Percentiles rank a stretch among this genome's conserved stretches.
Conservation (phyloP, 1,140 invertebrate species). For the Nephila pilipes region DNA sequence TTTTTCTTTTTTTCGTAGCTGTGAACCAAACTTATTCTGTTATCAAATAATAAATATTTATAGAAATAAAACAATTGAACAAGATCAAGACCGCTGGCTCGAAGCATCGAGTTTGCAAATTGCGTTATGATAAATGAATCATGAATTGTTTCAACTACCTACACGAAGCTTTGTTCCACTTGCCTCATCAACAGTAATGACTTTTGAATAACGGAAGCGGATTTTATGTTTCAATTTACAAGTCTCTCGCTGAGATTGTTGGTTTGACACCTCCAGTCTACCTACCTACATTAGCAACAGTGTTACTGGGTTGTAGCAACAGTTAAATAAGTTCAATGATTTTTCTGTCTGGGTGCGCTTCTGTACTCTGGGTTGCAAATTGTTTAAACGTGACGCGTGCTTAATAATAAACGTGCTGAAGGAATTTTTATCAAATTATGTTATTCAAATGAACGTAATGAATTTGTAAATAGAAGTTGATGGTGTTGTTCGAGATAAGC, state of each 20-base stretch:
- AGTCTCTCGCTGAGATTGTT: not conserved
- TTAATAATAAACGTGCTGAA: too few species aligned
- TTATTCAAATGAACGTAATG: too few species aligned
- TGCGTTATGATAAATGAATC: not conserved
- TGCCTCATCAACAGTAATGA: not conserved
- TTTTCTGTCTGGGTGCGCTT: not conserved
- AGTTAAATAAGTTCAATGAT: not conserved
- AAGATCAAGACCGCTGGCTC: not conserved
- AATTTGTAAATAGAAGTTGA: too few species aligned
- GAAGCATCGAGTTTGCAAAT: not conserved
- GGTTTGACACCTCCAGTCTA: not conserved
- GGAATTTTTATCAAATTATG: too few species aligned
- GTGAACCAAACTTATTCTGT: not conserved
- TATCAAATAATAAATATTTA: not conserved
- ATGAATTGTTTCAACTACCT: not conserved
- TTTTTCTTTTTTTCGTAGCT: too few species aligned
- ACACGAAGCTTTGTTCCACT: constrained; percentile 4
- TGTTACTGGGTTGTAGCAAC: not conserved
- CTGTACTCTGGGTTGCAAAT: too few species aligned
- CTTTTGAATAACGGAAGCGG: not conserved
- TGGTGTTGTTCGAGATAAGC: too few species aligned
- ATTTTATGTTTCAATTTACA: not conserved
- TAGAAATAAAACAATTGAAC: not conserved
- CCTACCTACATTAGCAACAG: not conserved
- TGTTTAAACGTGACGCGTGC: too few species aligned